phyloP scores from a whole-genome alignment of 2,888 invertebrate species.

The Limenitis camilla region DNA sequence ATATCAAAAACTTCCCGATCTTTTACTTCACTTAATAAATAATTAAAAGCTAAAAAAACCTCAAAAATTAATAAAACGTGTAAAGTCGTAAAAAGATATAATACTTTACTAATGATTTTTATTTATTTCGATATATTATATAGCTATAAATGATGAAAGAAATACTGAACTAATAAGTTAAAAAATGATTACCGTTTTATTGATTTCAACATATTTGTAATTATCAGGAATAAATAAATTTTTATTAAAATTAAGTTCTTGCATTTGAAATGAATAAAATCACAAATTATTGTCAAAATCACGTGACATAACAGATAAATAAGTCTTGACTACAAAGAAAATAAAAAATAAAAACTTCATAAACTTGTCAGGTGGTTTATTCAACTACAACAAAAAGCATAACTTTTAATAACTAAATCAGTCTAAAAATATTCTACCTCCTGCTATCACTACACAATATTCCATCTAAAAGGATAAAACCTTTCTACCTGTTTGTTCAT shows the following conservation, averaged over 20 bases:
- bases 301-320: not conserved
- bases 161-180: not conserved
- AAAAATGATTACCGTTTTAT: slow-evolving; percentile 35
- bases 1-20: too few relatives aligned
- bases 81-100: not conserved
- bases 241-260: slow-evolving; percentile 16
- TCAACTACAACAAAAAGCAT: slow-evolving; percentile 74
- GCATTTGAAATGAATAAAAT: slow-evolving; percentile 5
- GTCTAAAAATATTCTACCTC: slow-evolving; percentile 71
- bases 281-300: not conserved
- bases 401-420: slow-evolving; percentile 73
- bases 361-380: slow-evolving; percentile 61
- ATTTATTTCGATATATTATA: not conserved
- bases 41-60: too few relatives aligned
- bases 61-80: not conserved
- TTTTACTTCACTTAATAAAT: too few relatives aligned
- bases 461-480: slow-evolving; percentile 58
- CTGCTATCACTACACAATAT: slow-evolving; percentile 55
- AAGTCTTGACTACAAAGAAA: not conserved
- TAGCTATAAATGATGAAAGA: too few relatives aligned
- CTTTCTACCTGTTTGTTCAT: slow-evolving; percentile 30
- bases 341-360: slow-evolving; percentile 20
- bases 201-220: slow-evolving; percentile 36
- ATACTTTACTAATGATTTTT: not conserved
- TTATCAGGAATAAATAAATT: slow-evolving; percentile 33